phyloP scores from a whole-genome alignment of 2,113 vertebrate species.

The Paedocypris sp. region DNA sequence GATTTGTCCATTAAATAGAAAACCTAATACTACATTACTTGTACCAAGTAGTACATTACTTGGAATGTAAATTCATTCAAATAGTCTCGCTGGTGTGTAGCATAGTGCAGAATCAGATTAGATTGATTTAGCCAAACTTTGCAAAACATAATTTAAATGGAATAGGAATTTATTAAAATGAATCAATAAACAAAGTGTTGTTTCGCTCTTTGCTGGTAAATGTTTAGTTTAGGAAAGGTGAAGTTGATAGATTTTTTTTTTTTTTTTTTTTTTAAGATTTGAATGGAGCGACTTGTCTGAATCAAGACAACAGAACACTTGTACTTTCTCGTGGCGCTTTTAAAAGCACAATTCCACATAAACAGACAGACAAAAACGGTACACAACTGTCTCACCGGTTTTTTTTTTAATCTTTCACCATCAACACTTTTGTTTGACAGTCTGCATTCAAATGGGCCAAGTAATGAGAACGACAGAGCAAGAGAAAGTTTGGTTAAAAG shows the following conservation, averaged over 20 bases:
- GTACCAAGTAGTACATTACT: no score
- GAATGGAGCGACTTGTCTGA: not conserved
- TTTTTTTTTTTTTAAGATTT: no score
- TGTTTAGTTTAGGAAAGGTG: not conserved
- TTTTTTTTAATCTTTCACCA: constrained; percentile 25
- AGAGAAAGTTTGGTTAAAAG: constrained; percentile 33
- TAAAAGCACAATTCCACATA: not conserved
- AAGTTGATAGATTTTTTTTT: constrained; percentile 8
- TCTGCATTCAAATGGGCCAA: constrained; percentile 35
- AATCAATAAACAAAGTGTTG: no score
- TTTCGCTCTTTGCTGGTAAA: not conserved
- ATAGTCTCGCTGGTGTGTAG: no score
- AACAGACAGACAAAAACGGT: not conserved
- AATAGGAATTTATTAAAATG: no score
- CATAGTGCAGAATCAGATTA: no score
- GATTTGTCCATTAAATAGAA: no score
- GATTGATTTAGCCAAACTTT: no score
- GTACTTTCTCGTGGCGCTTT: constrained; percentile 1
- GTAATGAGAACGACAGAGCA: constrained; percentile 32
- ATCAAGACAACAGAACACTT: not conserved
- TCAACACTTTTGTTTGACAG: constrained; percentile 35
- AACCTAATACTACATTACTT: no score
- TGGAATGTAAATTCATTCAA: no score
- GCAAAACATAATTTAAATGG: no score
- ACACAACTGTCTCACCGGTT: constrained; percentile 17